These are phyloP conservation scores for Nemoura dubitans DNA, from an alignment of 2,888 invertebrate species.

Conservation along the genomic window DNA sequence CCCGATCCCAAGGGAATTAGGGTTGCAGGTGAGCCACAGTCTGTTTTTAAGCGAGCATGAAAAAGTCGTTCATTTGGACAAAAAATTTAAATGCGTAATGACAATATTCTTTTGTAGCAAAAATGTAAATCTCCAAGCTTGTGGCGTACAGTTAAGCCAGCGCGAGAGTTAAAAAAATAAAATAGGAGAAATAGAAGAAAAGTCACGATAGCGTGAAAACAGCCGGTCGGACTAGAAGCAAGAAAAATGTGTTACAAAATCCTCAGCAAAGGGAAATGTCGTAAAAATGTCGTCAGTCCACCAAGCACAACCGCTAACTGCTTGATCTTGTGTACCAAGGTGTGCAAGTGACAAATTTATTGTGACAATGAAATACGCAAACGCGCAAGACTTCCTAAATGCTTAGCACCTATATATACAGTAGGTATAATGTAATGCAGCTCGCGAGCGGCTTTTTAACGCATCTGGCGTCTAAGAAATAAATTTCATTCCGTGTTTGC, in stretches of 20 bases:
- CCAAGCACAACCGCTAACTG: neutral
- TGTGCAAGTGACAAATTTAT: neutral
- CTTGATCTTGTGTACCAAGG: conserved; percentile 7
- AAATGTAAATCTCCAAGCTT: neutral
- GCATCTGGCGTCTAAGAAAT: neutral
- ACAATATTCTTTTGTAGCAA: neutral
- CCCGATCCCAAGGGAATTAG: neutral
- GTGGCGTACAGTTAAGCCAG: neutral
- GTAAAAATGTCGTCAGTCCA: neutral
- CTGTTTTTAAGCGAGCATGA: neutral
- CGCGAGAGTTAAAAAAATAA: neutral
- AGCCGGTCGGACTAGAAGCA: neutral
- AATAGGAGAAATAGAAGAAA: neutral
- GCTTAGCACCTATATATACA: neutral
- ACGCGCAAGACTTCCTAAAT: neutral
- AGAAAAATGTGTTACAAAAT: neutral
- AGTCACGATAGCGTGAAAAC: neutral
- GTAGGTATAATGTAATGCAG: too few species aligned
- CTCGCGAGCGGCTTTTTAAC: neutral
- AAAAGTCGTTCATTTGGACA: neutral
- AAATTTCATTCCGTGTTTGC: neutral
- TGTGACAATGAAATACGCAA: neutral
- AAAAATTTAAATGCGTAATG: neutral
- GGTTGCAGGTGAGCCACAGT: neutral
- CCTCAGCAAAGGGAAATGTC: neutral